Evolutionary conservation across 2,888 invertebrate genomes (phyloP).

Genomic region (Litoditis marina): DNA sequence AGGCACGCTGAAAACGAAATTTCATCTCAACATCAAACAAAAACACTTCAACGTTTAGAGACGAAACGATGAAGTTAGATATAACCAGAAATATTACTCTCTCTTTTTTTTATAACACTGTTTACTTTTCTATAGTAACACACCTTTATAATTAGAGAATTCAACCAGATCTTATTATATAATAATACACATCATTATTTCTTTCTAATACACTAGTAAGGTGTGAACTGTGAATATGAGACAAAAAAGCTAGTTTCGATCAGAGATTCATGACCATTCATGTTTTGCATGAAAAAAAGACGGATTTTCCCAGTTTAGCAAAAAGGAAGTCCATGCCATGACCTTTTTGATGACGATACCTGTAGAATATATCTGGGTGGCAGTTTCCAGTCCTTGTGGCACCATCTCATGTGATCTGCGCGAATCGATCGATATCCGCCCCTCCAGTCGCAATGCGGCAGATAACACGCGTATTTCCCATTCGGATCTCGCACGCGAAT

Average conservation of each 20-base stretch:
- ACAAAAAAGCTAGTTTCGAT: too few relatives aligned
- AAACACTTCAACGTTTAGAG: neutral
- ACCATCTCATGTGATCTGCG: slow-evolving; percentile 37
- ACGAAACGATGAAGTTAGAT: too few relatives aligned
- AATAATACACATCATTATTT: too few relatives aligned
- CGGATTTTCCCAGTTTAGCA: too few relatives aligned
- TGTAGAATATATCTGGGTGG: slow-evolving; percentile 29
- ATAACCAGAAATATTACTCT: too few relatives aligned
- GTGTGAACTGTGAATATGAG: neutral
- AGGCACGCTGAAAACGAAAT: slow-evolving; percentile 20
- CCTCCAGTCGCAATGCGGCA: slow-evolving; percentile 25
- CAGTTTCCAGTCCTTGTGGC: slow-evolving; percentile 38
- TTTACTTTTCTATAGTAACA: too few relatives aligned
- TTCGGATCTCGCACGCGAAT: slow-evolving; percentile 19
- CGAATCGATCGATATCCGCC: slow-evolving; percentile 40
- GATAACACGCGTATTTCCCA: slow-evolving; percentile 43
- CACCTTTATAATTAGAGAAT: too few relatives aligned
- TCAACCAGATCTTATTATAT: too few relatives aligned
- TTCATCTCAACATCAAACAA: neutral
- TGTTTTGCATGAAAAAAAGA: too few relatives aligned
- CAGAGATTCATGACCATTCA: too few relatives aligned
- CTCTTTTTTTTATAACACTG: too few relatives aligned
- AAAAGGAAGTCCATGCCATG: neutral
- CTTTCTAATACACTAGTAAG: neutral
- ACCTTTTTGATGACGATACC: neutral